phyloP scores from a whole-genome alignment of 2,888 invertebrate genomes.

The Hermaeophaga mercurialis region DNA sequence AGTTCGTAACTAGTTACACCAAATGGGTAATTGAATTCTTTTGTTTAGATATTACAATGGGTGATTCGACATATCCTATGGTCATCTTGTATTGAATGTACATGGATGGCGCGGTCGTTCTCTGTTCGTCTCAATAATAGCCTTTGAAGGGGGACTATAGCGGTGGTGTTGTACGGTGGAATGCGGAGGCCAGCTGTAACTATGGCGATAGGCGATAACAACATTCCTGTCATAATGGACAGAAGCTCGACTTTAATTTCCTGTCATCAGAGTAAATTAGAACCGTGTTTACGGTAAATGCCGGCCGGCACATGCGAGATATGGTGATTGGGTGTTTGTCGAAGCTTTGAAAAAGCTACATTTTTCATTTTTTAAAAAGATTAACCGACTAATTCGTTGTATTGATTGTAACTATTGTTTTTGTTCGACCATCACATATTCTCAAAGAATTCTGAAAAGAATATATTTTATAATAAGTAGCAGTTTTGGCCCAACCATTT shows the following conservation, averaged over 20 bases:
- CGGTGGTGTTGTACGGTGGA: slow-evolving; percentile 35
- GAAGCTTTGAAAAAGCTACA: too few species aligned
- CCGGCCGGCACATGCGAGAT: slow-evolving; percentile 40
- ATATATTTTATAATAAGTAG: too few species aligned
- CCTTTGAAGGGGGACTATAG: slow-evolving; percentile 44
- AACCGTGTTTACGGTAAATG: slow-evolving; percentile 46
- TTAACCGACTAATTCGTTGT: too few species aligned
- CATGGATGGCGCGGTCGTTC: slow-evolving; percentile 26
- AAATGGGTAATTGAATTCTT: slow-evolving; percentile 25
- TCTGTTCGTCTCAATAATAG: slow-evolving; percentile 45
- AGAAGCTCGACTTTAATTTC: slow-evolving; percentile 55
- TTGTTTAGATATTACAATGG: slow-evolving; percentile 27
- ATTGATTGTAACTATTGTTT: too few species aligned
- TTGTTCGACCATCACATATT: too few species aligned
- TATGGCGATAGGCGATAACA: slow-evolving; percentile 54
- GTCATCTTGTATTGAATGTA: slow-evolving; percentile 40
- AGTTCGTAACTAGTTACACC: slow-evolving; percentile 11
- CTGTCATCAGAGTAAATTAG: slow-evolving; percentile 54
- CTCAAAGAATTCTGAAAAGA: too few species aligned
- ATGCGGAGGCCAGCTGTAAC: slow-evolving; percentile 50
- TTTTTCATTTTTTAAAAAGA: too few species aligned
- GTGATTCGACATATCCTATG: slow-evolving; percentile 33
- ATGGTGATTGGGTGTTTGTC: slow-evolving; percentile 14
- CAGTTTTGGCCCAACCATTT: too few species aligned
- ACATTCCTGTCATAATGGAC: slow-evolving; percentile 54